These are phyloP conservation scores for Littorina saxatilis DNA, from an alignment of 1,140 invertebrate genomes.

Conservation along the genomic window DNA sequence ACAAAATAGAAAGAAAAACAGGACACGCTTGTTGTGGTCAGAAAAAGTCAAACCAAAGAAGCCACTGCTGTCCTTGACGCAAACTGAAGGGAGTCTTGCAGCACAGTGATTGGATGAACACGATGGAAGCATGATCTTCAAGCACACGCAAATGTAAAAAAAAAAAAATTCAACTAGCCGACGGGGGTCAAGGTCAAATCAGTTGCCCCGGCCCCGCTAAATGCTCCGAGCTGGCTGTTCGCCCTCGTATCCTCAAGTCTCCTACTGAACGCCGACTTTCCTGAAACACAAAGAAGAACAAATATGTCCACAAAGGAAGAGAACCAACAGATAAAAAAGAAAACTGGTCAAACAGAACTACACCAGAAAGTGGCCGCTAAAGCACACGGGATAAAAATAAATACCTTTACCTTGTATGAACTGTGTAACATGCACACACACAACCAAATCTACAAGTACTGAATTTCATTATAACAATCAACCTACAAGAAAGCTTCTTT, in stretches of 20 bases:
- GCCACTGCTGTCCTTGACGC: not conserved
- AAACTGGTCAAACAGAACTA: too few relatives aligned
- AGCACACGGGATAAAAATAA: too few relatives aligned
- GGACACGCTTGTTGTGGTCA: too few relatives aligned
- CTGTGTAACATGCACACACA: slow-evolving; percentile 21
- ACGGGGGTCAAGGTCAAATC: slow-evolving; percentile 53
- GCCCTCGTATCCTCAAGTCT: slow-evolving; percentile 65
- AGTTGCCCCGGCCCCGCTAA: slow-evolving; percentile 63
- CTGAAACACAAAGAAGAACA: slow-evolving; percentile 64
- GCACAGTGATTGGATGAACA: slow-evolving; percentile 1
- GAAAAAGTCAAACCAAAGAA: too few relatives aligned
- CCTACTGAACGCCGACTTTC: slow-evolving; percentile 69
- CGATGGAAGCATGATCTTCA: slow-evolving; percentile 13
- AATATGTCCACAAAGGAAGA: too few relatives aligned
- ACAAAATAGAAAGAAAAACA: too few relatives aligned
- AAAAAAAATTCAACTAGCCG: slow-evolving; percentile 22
- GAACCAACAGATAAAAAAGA: too few relatives aligned
- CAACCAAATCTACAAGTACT: too few relatives aligned
- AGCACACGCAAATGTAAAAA: not conserved
- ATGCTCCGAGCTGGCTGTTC: slow-evolving; percentile 72
- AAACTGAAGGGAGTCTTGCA: not conserved
- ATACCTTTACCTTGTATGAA: too few relatives aligned
- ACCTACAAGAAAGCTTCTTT: too few relatives aligned
- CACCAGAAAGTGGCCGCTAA: too few relatives aligned
- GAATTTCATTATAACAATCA: too few relatives aligned